These are phyloP conservation scores for Mormoops blainvillei DNA, from an alignment of 2,113 vertebrate species.

Conservation along the genomic window DNA sequence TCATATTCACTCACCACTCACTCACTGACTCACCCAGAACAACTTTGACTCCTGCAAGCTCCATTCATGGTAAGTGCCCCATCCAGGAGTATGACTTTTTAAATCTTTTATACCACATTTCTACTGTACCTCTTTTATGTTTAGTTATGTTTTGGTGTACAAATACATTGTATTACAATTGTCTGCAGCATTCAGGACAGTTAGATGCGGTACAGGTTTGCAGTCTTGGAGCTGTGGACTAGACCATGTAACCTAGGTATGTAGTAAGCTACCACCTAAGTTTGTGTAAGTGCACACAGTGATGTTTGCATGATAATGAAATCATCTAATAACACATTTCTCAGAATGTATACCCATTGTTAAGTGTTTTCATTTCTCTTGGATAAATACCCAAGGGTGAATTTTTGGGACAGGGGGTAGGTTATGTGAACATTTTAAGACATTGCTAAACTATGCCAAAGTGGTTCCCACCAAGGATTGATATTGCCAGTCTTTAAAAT, in stretches of 20 bases:
- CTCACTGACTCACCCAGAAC: background rate
- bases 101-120: background rate
- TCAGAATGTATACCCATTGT: background rate
- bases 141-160: background rate
- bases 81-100: background rate
- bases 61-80: background rate
- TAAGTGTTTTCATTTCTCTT: constrained; percentile 21
- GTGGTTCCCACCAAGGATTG: background rate
- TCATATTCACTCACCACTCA: background rate
- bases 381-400: background rate
- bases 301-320: background rate
- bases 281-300: background rate
- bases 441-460: background rate
- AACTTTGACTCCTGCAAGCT: background rate
- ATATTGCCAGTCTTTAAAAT: background rate
- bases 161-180: background rate
- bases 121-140: background rate
- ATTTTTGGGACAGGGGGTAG: background rate
- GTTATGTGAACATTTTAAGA: background rate
- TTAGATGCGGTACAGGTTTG: background rate
- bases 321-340: too few relatives aligned
- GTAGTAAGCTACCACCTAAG: background rate
- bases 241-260: background rate
- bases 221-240: background rate
- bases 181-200: background rate